These are phyloP conservation scores for Fissipunctia ypsillon DNA, from an alignment of 2,888 invertebrate species.

Conservation along the genomic window DNA sequence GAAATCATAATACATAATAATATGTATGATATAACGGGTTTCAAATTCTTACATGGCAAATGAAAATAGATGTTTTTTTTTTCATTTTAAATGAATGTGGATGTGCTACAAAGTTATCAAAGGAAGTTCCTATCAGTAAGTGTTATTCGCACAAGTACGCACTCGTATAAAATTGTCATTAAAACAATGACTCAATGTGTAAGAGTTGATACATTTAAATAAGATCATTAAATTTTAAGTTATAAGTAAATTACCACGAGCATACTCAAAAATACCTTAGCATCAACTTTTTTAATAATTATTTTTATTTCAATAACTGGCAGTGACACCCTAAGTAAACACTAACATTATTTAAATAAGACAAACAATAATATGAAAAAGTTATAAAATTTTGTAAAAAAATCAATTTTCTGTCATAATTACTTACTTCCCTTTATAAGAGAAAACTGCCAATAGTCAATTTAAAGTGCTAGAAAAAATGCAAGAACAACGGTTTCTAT, in stretches of 20 bases:
- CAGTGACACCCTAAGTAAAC: neutral
- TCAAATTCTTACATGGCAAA: neutral
- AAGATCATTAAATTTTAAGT: slow-evolving; percentile 25
- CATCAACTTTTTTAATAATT: neutral
- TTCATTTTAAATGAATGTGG: slow-evolving; percentile 27
- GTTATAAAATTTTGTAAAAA: too few relatives aligned
- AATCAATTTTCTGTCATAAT: neutral
- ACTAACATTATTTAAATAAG: neutral
- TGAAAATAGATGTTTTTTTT: slow-evolving; percentile 31
- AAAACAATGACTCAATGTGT: slow-evolving; percentile 55
- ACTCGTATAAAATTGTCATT: slow-evolving; percentile 55
- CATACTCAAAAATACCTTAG: neutral
- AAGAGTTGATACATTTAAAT: slow-evolving; percentile 62
- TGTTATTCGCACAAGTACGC: slow-evolving; percentile 51
- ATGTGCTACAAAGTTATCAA: slow-evolving; percentile 58
- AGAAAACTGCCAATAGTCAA: neutral
- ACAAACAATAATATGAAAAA: neutral
- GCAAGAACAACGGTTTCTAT: slow-evolving; percentile 1
- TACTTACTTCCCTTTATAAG: neutral
- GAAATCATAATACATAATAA: too few relatives aligned
- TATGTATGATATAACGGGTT: neutral
- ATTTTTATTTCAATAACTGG: neutral
- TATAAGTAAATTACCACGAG: slow-evolving; percentile 8
- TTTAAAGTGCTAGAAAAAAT: neutral
- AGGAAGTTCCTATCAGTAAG: slow-evolving; percentile 66